Conservation (phyloP, 2,797 vertebrate species). For the Eupleurogrammus muticus region DNA sequence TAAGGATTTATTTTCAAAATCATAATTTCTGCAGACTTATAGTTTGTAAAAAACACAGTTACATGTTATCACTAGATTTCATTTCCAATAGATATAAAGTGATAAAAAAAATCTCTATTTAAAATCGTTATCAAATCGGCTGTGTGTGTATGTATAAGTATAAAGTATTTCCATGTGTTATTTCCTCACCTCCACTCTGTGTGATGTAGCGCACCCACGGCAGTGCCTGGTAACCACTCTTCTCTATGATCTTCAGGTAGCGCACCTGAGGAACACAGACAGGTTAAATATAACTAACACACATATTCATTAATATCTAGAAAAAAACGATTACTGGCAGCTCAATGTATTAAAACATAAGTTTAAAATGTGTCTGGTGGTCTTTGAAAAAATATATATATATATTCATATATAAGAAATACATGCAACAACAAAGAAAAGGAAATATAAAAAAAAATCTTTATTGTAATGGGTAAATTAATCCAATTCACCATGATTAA, state of each 20-base stretch:
- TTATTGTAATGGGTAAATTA: too few relatives aligned
- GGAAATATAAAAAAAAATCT: too few relatives aligned
- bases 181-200: slow-evolving; percentile 87
- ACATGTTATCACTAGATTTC: too few relatives aligned
- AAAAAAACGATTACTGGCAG: background rate
- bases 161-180: background rate
- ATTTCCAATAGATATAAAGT: too few relatives aligned
- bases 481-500: too few relatives aligned
- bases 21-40: background rate
- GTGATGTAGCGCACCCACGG: slow-evolving; percentile 90
- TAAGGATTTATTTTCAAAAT: too few relatives aligned
- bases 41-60: background rate
- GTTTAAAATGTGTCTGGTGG: too few relatives aligned
- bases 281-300: slow-evolving; percentile 19
- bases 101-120: background rate
- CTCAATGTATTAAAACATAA: slow-evolving; percentile 1
- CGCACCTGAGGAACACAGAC: slow-evolving; percentile 80
- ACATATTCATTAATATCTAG: background rate
- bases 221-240: slow-evolving; percentile 87
- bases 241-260: slow-evolving; percentile 89
- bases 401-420: too few relatives aligned
- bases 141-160: background rate
- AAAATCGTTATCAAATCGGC: background rate
- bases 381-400: too few relatives aligned
- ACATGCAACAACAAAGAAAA: too few relatives aligned